A percentile compares a stretch with the other conserved stretches of the same genome.
Evolutionary conservation across 2,113 vertebrate genomes (phyloP).

Genomic region (Tetrao urogallus): DNA sequence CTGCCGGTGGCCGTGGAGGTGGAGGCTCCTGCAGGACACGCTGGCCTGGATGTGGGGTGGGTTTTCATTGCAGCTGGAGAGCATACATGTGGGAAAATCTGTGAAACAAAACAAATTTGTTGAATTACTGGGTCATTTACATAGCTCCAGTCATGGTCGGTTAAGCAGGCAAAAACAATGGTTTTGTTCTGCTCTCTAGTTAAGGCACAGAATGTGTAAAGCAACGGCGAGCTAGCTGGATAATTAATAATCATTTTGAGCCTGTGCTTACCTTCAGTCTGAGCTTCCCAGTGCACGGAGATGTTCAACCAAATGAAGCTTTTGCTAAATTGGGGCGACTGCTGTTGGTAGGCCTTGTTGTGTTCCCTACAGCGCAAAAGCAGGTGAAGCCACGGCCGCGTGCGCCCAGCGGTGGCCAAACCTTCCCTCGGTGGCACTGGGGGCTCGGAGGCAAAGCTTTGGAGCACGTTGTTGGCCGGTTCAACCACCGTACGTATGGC

Average conservation of each 20-base stretch:
- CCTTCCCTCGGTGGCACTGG: accelerated
- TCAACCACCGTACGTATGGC: no score
- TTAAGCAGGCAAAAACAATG: constrained; percentile 60
- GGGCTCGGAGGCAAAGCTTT: background rate
- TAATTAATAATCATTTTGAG: constrained; percentile 58
- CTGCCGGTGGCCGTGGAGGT: no score
- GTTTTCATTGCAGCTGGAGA: constrained; percentile 23
- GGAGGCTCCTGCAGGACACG: background rate
- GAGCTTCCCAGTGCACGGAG: background rate
- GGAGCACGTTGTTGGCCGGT: background rate
- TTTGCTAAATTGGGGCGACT: background rate
- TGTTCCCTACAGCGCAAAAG: background rate
- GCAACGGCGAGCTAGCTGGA: constrained; percentile 31
- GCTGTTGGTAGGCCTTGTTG: background rate
- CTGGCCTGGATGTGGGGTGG: background rate
- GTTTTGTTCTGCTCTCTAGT: constrained; percentile 58
- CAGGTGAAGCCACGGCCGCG: background rate
- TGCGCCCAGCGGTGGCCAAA: background rate
- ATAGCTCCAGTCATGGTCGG: constrained; percentile 58
- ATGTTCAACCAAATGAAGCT: background rate
- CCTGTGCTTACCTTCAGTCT: background rate
- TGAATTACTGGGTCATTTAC: constrained; percentile 62
- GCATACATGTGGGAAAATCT: constrained; percentile 60
- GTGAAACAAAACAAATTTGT: constrained; percentile 56
- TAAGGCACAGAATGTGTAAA: constrained; percentile 58